These are phyloP conservation scores for Gyps fulvus DNA, from an alignment of 2,113 vertebrate genomes.

Conservation along the genomic window DNA sequence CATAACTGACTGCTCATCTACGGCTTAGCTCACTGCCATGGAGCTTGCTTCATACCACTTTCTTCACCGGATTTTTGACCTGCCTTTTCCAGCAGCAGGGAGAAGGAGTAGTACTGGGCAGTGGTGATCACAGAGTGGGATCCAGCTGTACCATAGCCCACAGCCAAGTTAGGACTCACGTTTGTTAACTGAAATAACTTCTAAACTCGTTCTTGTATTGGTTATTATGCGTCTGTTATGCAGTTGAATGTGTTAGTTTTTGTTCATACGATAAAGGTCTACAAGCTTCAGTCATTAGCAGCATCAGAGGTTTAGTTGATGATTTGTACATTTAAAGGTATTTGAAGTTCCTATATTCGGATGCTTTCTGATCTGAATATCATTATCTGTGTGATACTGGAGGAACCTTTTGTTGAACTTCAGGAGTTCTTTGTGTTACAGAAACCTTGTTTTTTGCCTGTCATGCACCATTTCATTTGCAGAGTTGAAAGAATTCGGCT, in stretches of 20 bases:
- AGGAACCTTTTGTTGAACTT: background rate
- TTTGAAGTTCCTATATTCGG: background rate
- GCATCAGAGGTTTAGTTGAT: background rate
- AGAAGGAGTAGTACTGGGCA: background rate
- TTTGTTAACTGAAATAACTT: background rate
- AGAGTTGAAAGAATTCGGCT: background rate
- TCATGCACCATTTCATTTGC: background rate
- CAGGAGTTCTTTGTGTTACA: background rate
- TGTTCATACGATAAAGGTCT: background rate
- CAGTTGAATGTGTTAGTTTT: background rate
- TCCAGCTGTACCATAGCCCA: background rate
- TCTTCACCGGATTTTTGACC: background rate
- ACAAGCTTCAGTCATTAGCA: background rate
- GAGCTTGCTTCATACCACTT: background rate
- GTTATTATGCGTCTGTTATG: background rate
- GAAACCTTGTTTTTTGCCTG: background rate
- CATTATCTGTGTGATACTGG: background rate
- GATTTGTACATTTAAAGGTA: background rate
- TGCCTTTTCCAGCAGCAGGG: background rate
- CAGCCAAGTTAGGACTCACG: background rate
- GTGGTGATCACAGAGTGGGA: background rate
- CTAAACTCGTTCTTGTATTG: background rate
- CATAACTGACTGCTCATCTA: fast-evolving
- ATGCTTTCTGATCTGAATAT: background rate
- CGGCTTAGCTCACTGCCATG: background rate